phyloP scores from a whole-genome alignment of 2,888 invertebrate species.

The Hecatera dysodea region DNA sequence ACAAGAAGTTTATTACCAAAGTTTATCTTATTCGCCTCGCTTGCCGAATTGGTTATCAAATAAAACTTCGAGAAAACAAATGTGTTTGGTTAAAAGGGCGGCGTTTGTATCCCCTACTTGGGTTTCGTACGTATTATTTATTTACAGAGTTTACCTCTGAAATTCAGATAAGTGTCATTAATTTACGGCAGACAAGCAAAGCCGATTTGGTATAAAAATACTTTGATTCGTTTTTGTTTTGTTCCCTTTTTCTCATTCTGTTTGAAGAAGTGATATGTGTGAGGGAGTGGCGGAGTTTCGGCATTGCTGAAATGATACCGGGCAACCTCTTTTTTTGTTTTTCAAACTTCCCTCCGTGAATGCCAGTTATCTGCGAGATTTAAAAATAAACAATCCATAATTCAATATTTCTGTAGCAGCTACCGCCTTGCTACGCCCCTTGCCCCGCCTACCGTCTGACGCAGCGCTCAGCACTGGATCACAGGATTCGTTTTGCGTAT shows the following conservation, averaged over 20 bases:
- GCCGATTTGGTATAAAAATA: slow-evolving; percentile 32
- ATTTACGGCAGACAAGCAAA: slow-evolving; percentile 41
- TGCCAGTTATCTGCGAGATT: neutral
- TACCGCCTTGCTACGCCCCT: slow-evolving; percentile 43
- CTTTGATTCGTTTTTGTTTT: slow-evolving; percentile 11
- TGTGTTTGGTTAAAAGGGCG: slow-evolving; percentile 51
- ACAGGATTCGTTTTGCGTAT: slow-evolving; percentile 18
- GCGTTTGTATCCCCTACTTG: slow-evolving; percentile 23
- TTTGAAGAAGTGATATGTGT: neutral
- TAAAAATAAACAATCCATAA: slow-evolving; percentile 31
- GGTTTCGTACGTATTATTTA: slow-evolving; percentile 52
- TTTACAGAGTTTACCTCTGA: slow-evolving; percentile 46
- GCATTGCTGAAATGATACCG: neutral
- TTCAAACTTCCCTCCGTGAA: neutral
- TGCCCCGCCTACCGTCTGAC: slow-evolving; percentile 44
- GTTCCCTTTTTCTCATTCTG: slow-evolving; percentile 9
- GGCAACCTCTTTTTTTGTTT: neutral
- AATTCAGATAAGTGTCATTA: slow-evolving; percentile 56
- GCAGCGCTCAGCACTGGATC: slow-evolving; percentile 6
- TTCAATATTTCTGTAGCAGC: slow-evolving; percentile 27
- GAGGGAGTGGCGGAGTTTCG: neutral
- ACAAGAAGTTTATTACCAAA: slow-evolving; percentile 71
- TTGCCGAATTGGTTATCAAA: slow-evolving; percentile 69
- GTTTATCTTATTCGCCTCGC: slow-evolving; percentile 68
- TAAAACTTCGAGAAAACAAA: slow-evolving; percentile 69